Conservation (phyloP, 2,113 vertebrate species). For the Stegostoma tigrinum region DNA sequence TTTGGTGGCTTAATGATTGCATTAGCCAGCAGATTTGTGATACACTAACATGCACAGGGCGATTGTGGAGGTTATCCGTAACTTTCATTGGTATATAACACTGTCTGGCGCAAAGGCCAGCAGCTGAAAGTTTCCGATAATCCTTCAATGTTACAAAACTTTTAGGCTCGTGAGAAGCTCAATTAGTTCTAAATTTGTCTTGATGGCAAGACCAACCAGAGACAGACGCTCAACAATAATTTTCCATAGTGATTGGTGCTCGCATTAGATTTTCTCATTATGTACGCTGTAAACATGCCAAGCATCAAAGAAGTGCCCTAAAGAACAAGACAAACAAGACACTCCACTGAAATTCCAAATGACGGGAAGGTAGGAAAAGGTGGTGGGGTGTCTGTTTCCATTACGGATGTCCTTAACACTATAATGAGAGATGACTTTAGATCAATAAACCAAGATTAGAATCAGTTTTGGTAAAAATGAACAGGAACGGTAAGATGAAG, state of each 20-base stretch:
- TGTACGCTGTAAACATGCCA: background rate
- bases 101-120: background rate
- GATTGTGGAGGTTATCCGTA: background rate
- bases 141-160: background rate
- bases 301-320: background rate
- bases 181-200: background rate
- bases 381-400: no score
- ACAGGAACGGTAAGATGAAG: no score
- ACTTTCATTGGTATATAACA: background rate
- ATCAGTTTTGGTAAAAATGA: no score
- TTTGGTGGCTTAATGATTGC: background rate
- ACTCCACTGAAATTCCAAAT: no score
- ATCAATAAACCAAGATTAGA: no score
- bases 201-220: background rate
- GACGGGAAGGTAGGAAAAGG: no score
- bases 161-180: background rate
- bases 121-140: background rate
- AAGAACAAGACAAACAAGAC: background rate
- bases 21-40: background rate
- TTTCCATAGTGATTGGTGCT: background rate
- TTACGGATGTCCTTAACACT: no score
- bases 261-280: background rate
- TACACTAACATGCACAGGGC: background rate
- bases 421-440: no score
- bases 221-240: background rate